These are phyloP conservation scores for Ectemnius lituratus DNA, from an alignment of 2,888 invertebrate genomes.

Conservation along the genomic window DNA sequence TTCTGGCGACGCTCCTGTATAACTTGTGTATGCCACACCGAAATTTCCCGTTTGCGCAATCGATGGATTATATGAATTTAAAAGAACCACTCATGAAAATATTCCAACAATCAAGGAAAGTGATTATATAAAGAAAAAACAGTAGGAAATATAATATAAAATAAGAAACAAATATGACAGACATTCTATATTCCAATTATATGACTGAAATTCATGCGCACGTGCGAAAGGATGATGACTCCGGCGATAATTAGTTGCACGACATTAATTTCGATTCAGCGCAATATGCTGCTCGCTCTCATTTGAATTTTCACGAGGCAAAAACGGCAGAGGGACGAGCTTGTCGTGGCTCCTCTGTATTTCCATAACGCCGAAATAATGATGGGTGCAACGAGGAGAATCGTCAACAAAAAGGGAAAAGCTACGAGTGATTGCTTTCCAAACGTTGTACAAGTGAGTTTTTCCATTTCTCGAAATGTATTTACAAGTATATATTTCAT, in stretches of 20 bases:
- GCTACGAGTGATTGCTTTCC: constrained; percentile 41
- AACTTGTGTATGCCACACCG: constrained; percentile 41
- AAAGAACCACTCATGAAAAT: not conserved
- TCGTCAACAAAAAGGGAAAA: constrained; percentile 48
- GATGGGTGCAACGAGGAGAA: constrained; percentile 60
- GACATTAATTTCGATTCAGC: constrained; percentile 76
- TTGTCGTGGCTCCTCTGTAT: constrained; percentile 69
- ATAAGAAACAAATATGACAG: not conserved
- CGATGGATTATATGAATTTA: constrained; percentile 40
- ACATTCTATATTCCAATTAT: not conserved
- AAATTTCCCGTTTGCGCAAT: constrained; percentile 53
- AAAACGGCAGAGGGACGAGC: constrained; percentile 66
- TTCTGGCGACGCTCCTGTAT: constrained; percentile 61
- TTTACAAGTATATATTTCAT: not conserved
- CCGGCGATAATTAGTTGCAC: constrained; percentile 73
- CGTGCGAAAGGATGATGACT: constrained; percentile 53
- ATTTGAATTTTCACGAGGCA: constrained; percentile 75
- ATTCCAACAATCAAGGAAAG: not conserved
- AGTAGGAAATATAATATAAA: not conserved
- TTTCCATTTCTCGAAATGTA: not conserved
- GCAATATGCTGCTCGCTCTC: constrained; percentile 75
- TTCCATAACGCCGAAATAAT: constrained; percentile 77
- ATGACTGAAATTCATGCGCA: constrained; percentile 8
- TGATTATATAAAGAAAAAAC: not conserved
- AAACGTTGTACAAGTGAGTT: not conserved